Percentiles rank a stretch among this genome's conserved stretches.
phyloP scores from a whole-genome alignment of 35 echinoderm and acorn worm species.

The Diadema setosum region DNA sequence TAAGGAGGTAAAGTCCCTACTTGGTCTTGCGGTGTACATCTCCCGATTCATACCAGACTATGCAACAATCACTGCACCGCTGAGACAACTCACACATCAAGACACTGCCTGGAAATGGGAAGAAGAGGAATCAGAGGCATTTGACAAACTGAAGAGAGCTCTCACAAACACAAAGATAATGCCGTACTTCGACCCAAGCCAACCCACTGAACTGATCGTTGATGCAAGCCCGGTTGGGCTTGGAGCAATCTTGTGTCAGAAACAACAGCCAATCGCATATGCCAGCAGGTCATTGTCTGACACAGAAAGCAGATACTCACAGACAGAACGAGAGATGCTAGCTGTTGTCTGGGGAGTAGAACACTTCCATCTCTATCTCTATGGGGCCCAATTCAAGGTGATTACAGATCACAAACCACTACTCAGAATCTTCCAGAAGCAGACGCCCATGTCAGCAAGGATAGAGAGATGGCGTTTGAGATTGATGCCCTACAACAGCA shows the following conservation, averaged over 20 bases:
- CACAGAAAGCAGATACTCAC: conserved; percentile 33
- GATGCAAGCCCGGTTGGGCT: conserved; percentile 65
- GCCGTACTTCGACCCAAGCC: conserved; percentile 54
- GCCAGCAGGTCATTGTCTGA: conserved; percentile 27
- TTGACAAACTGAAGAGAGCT: not conserved
- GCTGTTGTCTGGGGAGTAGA: conserved; percentile 28
- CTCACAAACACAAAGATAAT: not conserved
- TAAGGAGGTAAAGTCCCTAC: not conserved
- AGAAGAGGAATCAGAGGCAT: not conserved
- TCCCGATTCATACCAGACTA: not conserved
- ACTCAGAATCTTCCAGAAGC: conserved; percentile 20
- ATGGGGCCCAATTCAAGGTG: conserved; percentile 7
- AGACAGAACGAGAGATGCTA: conserved; percentile 48
- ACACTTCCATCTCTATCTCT: conserved; percentile 29
- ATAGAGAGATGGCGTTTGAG: conserved; percentile 25
- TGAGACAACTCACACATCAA: not conserved
- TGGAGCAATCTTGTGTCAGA: conserved; percentile 37
- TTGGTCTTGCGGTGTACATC: not conserved
- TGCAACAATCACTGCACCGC: not conserved
- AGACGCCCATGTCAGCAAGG: conserved; percentile 7
- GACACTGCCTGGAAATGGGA: not conserved
- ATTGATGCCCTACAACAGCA: conserved; percentile 13
- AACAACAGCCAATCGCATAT: conserved; percentile 13
- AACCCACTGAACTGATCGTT: conserved; percentile 38
- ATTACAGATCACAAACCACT: conserved; percentile 43